Conservation (phyloP, 2,888 invertebrate genomes). For the Patella caerulea region DNA sequence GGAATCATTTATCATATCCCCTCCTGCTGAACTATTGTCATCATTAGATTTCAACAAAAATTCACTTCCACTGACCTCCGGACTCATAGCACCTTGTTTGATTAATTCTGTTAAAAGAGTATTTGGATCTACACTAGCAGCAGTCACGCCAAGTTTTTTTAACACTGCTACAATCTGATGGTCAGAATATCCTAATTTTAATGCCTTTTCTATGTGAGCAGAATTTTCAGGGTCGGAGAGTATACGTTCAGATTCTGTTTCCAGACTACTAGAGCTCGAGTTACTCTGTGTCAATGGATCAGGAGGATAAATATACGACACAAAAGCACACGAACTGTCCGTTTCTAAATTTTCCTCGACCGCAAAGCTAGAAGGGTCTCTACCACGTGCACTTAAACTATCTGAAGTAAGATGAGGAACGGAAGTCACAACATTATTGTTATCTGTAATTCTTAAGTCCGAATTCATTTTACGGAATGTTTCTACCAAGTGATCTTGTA, state of each 20-base stretch:
- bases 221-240: slow-evolving; percentile 60
- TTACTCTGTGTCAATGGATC: not conserved
- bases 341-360: too few relatives aligned
- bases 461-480: too few relatives aligned
- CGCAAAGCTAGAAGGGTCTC: too few relatives aligned
- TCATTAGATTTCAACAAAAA: slow-evolving; percentile 13
- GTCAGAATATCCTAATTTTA: slow-evolving; percentile 93
- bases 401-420: too few relatives aligned
- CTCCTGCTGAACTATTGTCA: slow-evolving; percentile 14
- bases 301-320: too few relatives aligned
- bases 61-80: slow-evolving; percentile 5
- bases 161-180: slow-evolving; percentile 86
- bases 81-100: slow-evolving; percentile 75
- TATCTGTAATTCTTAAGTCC: too few relatives aligned
- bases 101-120: slow-evolving; percentile 91
- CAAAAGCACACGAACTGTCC: too few relatives aligned
- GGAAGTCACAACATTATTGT: too few relatives aligned
- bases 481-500: too few relatives aligned
- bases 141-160: slow-evolving; percentile 86
- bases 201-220: slow-evolving; percentile 87
- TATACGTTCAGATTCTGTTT: slow-evolving; percentile 39
- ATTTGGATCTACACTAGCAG: slow-evolving; percentile 79
- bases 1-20: not conserved
- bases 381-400: not conserved
- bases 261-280: slow-evolving; percentile 14